Conservation (phyloP, 1,140 invertebrate species). For the Leptinotarsa lineolata region DNA sequence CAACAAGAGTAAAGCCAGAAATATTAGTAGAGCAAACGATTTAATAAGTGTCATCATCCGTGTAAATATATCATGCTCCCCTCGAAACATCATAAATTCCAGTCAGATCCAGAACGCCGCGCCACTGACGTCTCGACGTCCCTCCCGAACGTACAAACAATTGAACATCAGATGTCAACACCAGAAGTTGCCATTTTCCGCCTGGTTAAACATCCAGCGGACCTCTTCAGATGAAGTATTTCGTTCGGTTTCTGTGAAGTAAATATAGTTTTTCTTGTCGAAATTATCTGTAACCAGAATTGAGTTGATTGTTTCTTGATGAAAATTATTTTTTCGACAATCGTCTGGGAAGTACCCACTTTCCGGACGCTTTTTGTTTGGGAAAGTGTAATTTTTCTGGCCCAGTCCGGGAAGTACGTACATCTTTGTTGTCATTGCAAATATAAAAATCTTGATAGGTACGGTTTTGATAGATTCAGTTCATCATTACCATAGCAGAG, state of each 20-base stretch:
- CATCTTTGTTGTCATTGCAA: too few species aligned
- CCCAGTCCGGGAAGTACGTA: too few species aligned
- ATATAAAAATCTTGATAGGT: too few species aligned
- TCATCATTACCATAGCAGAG: too few species aligned
- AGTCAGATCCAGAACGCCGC: slow-evolving; percentile 50
- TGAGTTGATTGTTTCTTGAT: too few species aligned
- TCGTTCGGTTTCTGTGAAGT: background rate
- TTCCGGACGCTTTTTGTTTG: too few species aligned
- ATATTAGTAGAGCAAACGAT: slow-evolving; percentile 45
- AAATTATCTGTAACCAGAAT: too few species aligned
- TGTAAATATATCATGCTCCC: slow-evolving; percentile 52
- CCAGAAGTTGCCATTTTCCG: slow-evolving; percentile 53
- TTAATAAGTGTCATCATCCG: slow-evolving; percentile 55
- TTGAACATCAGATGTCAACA: slow-evolving; percentile 53
- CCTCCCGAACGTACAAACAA: slow-evolving; percentile 43
- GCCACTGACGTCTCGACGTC: slow-evolving; percentile 27
- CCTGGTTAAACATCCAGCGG: slow-evolving; percentile 42
- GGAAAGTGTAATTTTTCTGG: too few species aligned
- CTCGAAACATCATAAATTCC: slow-evolving; percentile 53
- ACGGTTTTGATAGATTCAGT: too few species aligned
- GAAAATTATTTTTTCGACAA: too few species aligned
- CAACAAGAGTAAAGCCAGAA: slow-evolving; percentile 11
- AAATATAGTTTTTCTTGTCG: too few species aligned
- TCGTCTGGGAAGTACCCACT: too few species aligned
- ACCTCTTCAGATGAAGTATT: background rate